Evolutionary conservation across 2,797 vertebrate species (phyloP), one percentile per base, ranked within the genome.

Genomic region (Threskiornis aethiopicus): DNA sequence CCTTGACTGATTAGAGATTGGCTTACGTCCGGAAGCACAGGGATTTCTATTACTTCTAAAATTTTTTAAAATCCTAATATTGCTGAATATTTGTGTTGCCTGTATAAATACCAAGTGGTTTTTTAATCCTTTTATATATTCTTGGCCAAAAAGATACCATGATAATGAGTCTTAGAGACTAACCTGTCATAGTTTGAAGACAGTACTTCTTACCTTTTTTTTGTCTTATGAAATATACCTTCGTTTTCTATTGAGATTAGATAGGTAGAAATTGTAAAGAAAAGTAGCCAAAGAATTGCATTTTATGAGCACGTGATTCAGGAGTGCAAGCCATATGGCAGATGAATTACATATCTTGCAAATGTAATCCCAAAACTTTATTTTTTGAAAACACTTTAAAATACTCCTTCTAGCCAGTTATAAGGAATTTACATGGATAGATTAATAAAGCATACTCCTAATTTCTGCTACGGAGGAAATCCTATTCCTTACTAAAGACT

Each of bases 1-100:
- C 25, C 37, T 92, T 84, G 37, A 87, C 89, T 96, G 84, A 81
- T 89, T 91, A 91, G 61, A 80, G 24, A 79, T 13, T 85, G 54
- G 22, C 7, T 82, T 85, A 21, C 39, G 44, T 25, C 35, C 31
- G 37, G 49, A 80, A 69, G 81, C 35, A 80, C 20, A 73, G 16
- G 13, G 57, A 61, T 78, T 84, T 86, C 16, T 64, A 82, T 71
- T 76, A 49, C 19, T 94, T 85, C n/a, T 70, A 51, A 89, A 92
- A 57, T 37, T 26, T 88, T 61, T 62, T 72, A 52, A 92, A 78
- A 75, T 77, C 58, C 59, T 58, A 81, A 51, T 61, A 71, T 47
- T 47, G 31, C 9, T 73, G 55, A 13, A 35, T 91, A 79, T 59
- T 83, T 87, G 4, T 24, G 9, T 37, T 47, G 11, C 11, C 35